phyloP scores from a whole-genome alignment of 2,113 vertebrate genomes.

The Chunga burmeisteri region DNA sequence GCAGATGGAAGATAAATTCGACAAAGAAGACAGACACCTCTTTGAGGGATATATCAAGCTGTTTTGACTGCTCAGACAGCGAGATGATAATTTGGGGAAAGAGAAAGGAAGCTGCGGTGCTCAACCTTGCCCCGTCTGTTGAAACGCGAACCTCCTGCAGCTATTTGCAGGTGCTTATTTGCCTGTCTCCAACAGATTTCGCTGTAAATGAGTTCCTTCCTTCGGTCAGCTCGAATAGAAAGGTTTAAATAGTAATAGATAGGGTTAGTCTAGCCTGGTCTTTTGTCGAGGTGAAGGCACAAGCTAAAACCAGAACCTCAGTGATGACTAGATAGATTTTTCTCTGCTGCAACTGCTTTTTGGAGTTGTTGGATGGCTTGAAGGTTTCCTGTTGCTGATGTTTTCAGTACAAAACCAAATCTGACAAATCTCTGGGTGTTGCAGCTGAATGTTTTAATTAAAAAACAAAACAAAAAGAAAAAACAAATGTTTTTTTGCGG shows the following conservation, averaged over 20 bases:
- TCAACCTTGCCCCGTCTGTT: not conserved
- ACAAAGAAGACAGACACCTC: not conserved
- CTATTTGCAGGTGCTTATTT: slow-evolving; percentile 27
- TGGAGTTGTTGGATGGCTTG: not conserved
- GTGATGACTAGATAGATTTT: not conserved
- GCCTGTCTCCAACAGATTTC: not conserved
- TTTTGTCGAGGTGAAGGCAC: not conserved
- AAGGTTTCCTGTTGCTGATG: not conserved
- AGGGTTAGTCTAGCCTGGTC: not conserved
- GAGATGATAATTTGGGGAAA: not conserved
- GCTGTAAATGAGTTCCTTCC: not conserved
- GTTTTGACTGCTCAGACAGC: not conserved
- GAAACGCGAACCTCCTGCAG: not conserved
- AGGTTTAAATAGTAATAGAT: not conserved
- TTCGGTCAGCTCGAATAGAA: not conserved
- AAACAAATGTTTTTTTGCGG: not conserved
- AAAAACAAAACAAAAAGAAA: not conserved
- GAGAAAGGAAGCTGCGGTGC: not conserved
- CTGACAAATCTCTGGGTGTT: not conserved
- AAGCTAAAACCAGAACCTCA: not conserved
- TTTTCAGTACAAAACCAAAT: not conserved
- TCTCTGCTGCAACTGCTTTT: not conserved
- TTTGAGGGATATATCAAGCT: not conserved
- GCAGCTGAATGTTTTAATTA: not conserved
- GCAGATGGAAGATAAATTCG: not conserved